A percentile compares a stretch with the other conserved stretches of the same genome.
Conservation (phyloP, 35 echinoderm and acorn worm genomes). For the Apostichopus parvimensis region DNA sequence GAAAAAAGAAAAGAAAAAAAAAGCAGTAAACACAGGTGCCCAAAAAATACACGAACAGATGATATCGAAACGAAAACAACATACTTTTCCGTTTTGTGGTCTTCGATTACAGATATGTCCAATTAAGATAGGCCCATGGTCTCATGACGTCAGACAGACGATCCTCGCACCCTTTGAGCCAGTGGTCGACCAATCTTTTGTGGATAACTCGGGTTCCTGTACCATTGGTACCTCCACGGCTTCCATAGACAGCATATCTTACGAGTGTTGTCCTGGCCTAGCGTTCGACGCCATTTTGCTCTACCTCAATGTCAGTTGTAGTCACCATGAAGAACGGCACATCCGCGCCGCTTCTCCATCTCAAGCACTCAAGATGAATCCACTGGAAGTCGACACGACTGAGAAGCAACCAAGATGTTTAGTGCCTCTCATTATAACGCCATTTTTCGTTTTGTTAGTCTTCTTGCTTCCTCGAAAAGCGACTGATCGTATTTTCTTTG, state of each 20-base stretch:
- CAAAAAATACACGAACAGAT: too few species aligned
- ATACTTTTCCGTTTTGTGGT: too few species aligned
- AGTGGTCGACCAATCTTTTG: background rate
- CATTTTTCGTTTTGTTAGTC: slow-evolving; percentile 29
- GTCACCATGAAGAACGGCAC: too few species aligned
- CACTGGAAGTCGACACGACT: background rate
- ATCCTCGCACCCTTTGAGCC: background rate
- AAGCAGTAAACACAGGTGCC: too few species aligned
- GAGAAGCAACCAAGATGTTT: background rate
- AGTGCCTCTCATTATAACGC: background rate
- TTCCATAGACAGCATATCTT: background rate
- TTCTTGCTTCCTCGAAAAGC: slow-evolving; percentile 25
- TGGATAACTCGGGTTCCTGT: background rate
- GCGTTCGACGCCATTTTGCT: background rate
- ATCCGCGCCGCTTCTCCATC: background rate
- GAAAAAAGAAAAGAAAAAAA: too few species aligned
- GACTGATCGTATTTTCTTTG: slow-evolving; percentile 9
- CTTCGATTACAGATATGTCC: slow-evolving; percentile 7
- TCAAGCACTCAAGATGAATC: background rate
- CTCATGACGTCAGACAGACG: slow-evolving; percentile 25
- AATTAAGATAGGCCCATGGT: slow-evolving; percentile 25
- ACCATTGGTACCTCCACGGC: background rate
- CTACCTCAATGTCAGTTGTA: background rate
- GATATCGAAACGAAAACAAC: too few species aligned
- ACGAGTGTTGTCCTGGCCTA: slow-evolving; percentile 4